These are phyloP conservation scores for Prolemur simus DNA, from an alignment of 2,113 vertebrate species.

Conservation along the genomic window DNA sequence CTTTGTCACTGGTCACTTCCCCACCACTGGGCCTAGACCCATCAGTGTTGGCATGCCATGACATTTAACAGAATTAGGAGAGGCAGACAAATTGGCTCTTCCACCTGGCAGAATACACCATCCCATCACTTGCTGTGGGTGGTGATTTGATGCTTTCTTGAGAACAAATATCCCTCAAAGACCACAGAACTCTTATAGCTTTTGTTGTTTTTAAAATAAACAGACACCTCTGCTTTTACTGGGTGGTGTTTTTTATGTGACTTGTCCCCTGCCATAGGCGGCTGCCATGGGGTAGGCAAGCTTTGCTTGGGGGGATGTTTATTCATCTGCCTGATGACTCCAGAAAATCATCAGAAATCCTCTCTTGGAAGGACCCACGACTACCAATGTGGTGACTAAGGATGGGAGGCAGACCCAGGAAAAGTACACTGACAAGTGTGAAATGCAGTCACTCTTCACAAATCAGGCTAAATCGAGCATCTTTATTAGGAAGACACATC, in stretches of 20 bases:
- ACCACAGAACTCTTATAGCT: not conserved
- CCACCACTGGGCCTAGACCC: not conserved
- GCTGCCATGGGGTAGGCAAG: not conserved
- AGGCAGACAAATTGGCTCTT: not conserved
- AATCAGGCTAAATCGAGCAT: not conserved
- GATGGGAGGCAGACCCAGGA: not conserved
- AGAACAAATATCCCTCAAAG: not conserved
- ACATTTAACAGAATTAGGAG: not conserved
- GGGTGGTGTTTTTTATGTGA: not conserved
- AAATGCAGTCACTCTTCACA: not conserved
- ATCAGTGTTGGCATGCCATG: not conserved
- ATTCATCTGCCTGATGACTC: not conserved
- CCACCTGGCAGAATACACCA: not conserved
- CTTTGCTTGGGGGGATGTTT: not conserved
- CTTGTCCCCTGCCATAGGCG: not conserved
- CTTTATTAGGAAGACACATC: not conserved
- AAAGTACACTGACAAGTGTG: not conserved
- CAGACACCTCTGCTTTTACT: not conserved
- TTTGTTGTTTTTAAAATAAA: not conserved
- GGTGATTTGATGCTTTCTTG: not conserved
- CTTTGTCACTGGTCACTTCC: not conserved
- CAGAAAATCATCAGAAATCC: not conserved
- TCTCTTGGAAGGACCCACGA: not conserved
- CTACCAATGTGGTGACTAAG: not conserved
- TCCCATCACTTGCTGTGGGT: not conserved